Evolutionary conservation across 2,888 invertebrate species (phyloP), one percentile per base, ranked within the genome.

Genomic region (Ditylenchus weischeri): DNA sequence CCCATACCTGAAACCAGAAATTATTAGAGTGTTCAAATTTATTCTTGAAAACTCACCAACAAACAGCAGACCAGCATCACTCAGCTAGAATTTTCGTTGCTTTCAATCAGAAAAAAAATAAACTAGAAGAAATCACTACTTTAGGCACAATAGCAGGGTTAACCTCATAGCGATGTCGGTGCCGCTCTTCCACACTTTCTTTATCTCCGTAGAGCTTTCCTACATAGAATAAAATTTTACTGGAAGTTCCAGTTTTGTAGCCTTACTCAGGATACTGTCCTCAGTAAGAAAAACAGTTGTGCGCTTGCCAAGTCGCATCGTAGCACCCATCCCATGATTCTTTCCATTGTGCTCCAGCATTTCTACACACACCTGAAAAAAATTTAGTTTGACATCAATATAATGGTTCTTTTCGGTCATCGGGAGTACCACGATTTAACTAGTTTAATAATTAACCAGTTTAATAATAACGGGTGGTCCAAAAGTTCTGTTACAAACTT

Each of bases 291-390:
- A 90, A 51, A 89, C 85, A 0, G 96, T 96, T 69, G 88, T 89
- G 78, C 95, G 88, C 83, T 90, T 91, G n/a, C 98, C 98, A 59
- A 99, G 86, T 69, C 98, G 87, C 98, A 99, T 98, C 0, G 98
- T 98, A 11, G 95, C 98, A 1, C 98, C 98, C 87, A 92, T 88
- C 50, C 79, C 81, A 38, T 72, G 72, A 75, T 90, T 88, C 0
- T 92, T 93, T 0, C 90, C 89, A 83, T 92, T 92, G 84, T 96
- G 93, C 85, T 99, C 98, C 0, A 96, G 95, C 98, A 99, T 99
- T 79, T 98, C 95, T 71, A 83, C 76, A 58, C 98, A 91, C 6
- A 98, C 84, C 73, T 75, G 70, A 49, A 57, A 13, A 10, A 63
- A 66, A 29, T 29, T 29, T 5, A 29, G 29, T 29, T 29, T 29